Percentiles rank a stretch among this genome's conserved stretches.
Conservation (phyloP, 2,888 invertebrate genomes). For the Hybos culiciformis region DNA sequence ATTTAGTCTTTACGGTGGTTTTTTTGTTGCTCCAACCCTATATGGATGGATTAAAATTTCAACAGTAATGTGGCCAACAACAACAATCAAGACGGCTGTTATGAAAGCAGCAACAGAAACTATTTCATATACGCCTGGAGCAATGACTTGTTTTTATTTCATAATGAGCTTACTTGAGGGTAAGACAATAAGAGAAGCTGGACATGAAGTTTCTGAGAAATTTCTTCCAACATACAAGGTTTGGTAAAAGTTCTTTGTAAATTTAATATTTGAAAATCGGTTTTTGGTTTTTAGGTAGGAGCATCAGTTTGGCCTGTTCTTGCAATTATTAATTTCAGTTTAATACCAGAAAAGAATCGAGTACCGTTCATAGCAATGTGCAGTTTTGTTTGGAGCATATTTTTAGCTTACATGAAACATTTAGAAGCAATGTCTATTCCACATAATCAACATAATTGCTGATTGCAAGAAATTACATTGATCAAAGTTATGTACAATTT, state of each 20-base stretch:
- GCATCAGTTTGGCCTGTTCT: constrained; percentile 55
- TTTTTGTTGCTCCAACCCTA: constrained; percentile 67
- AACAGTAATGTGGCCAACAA: constrained; percentile 62
- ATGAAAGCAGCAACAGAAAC: constrained; percentile 65
- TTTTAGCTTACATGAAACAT: constrained; percentile 65
- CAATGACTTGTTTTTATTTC: constrained; percentile 64
- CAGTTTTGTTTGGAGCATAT: constrained; percentile 63
- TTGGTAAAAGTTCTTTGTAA: neutral
- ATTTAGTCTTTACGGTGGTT: constrained; percentile 16
- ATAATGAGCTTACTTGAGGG: constrained; percentile 61
- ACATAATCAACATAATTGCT: no score
- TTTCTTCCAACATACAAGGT: constrained; percentile 55
- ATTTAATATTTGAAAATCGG: neutral
- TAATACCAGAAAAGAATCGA: constrained; percentile 56
- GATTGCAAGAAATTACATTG: no score
- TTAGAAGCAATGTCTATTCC: no score
- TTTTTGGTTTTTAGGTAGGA: constrained; percentile 41
- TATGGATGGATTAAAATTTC: constrained; percentile 68
- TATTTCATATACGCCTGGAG: constrained; percentile 59
- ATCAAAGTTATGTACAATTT: no score
- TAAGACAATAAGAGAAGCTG: constrained; percentile 40
- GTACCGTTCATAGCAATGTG: constrained; percentile 58
- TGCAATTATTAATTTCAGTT: constrained; percentile 58
- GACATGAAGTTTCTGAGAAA: constrained; percentile 56
- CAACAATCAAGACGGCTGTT: constrained; percentile 51